Percentiles rank a stretch among this genome's conserved stretches.
These are phyloP conservation scores for Megastigmus dorsalis DNA, from an alignment of 2,888 invertebrate species.

Conservation along the genomic window DNA sequence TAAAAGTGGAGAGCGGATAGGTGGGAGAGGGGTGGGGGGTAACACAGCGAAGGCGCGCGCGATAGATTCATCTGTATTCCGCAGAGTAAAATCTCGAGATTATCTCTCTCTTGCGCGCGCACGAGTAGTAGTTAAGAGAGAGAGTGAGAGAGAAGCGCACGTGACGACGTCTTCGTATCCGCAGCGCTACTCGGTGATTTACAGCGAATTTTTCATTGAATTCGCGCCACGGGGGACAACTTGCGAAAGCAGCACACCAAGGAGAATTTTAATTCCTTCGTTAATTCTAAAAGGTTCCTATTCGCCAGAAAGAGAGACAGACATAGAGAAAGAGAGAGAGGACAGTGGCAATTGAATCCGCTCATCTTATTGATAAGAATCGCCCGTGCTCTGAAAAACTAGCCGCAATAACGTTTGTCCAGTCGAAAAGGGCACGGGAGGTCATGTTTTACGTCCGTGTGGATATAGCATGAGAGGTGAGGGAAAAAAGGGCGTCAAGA, in stretches of 20 bases:
- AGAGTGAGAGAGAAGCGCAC: too few species aligned
- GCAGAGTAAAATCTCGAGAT: conserved; percentile 64
- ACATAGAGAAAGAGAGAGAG: too few species aligned
- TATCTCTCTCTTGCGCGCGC: conserved; percentile 58
- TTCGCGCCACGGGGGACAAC: conserved; percentile 18
- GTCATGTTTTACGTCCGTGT: too few species aligned
- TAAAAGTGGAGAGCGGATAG: conserved; percentile 35
- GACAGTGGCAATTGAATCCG: conserved; percentile 21
- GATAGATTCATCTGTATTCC: conserved; percentile 69
- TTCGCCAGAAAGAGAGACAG: too few species aligned
- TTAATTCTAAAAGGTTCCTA: conserved; percentile 9
- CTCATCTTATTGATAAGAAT: conserved; percentile 3
- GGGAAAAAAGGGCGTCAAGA: neutral
- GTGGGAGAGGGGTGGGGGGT: conserved; percentile 18
- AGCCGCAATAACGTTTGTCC: neutral
- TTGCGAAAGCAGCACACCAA: neutral
- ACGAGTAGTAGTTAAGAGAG: conserved; percentile 52
- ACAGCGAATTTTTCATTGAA: conserved; percentile 58
- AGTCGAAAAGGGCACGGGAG: too few species aligned
- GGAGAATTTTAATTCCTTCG: conserved; percentile 45
- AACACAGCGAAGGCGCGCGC: conserved; percentile 59
- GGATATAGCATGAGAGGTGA: too few species aligned
- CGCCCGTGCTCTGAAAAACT: neutral
- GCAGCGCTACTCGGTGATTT: conserved; percentile 58
- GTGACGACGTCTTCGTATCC: conserved; percentile 46